Conservation (phyloP, 1,140 invertebrate species). For the Centruroides vittatus region DNA sequence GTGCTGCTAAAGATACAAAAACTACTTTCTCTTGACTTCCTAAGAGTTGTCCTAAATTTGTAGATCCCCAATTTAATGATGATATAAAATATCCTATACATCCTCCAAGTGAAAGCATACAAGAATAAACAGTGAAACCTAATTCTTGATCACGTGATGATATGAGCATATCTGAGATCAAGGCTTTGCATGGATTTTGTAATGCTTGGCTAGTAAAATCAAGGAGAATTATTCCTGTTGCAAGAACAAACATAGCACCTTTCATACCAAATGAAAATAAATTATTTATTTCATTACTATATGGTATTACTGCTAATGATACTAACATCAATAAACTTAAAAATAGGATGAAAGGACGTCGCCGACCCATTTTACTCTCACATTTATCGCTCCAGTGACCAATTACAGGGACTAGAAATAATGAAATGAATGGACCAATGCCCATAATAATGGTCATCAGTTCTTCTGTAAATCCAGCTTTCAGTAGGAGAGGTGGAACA, state of each 20-base stretch:
- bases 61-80: constrained; percentile 33
- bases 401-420: constrained; percentile 33
- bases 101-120: constrained; percentile 34
- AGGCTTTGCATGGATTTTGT: constrained; percentile 36
- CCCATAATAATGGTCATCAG: constrained; percentile 26
- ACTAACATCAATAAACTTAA: constrained; percentile 28
- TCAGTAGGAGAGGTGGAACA: constrained; percentile 36
- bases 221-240: constrained; percentile 30
- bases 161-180: constrained; percentile 29
- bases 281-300: constrained; percentile 22
- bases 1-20: constrained; percentile 18
- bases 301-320: constrained; percentile 28
- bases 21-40: constrained; percentile 20
- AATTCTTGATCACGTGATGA: constrained; percentile 23
- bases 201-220: constrained; percentile 36
- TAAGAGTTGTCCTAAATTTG: constrained; percentile 11
- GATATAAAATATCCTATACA: constrained; percentile 36
- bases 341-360: constrained; percentile 35
- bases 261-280: constrained; percentile 4
- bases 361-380: constrained; percentile 28
- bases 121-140: constrained; percentile 34
- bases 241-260: constrained; percentile 21
- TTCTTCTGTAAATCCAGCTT: constrained; percentile 33
- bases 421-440: constrained; percentile 27
- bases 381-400: constrained; percentile 33